Evolutionary conservation across 2,113 vertebrate genomes (phyloP).

Genomic region (Xenus cinereus): DNA sequence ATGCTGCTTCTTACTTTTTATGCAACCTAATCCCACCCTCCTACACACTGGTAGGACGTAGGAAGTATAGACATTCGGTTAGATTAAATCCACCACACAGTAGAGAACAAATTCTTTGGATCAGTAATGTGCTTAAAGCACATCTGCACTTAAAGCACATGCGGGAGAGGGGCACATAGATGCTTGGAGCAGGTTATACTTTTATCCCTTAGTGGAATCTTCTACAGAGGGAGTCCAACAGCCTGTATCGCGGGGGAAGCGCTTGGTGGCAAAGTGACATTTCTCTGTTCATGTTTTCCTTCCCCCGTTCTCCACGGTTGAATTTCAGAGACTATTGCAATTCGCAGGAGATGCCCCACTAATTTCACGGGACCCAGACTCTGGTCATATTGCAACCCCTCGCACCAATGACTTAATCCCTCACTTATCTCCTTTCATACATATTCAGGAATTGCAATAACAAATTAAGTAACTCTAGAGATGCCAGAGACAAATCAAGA

Average conservation of each 20-base stretch:
- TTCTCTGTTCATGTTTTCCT: neutral
- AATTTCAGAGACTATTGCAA: neutral
- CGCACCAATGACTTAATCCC: neutral
- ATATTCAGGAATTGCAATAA: neutral
- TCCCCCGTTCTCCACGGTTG: neutral
- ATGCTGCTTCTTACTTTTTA: neutral
- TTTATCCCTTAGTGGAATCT: neutral
- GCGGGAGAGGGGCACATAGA: accelerated
- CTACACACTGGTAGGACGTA: neutral
- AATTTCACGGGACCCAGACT: neutral
- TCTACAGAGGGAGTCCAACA: neutral
- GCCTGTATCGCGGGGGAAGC: accelerated
- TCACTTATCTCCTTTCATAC: neutral
- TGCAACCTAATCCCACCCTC: neutral
- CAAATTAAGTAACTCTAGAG: neutral
- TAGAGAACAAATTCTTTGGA: neutral
- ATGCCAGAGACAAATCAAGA: neutral
- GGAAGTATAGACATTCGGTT: neutral
- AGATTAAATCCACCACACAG: neutral
- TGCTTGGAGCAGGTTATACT: neutral
- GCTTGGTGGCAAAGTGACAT: neutral
- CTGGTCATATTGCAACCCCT: neutral
- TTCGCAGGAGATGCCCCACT: neutral
- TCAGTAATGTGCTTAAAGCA: neutral
- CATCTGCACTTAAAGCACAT: accelerated